Evolutionary conservation across 2,797 vertebrate genomes (phyloP), one percentile per base, ranked within the genome.

Genomic region (Amblyopsis hoosieri): DNA sequence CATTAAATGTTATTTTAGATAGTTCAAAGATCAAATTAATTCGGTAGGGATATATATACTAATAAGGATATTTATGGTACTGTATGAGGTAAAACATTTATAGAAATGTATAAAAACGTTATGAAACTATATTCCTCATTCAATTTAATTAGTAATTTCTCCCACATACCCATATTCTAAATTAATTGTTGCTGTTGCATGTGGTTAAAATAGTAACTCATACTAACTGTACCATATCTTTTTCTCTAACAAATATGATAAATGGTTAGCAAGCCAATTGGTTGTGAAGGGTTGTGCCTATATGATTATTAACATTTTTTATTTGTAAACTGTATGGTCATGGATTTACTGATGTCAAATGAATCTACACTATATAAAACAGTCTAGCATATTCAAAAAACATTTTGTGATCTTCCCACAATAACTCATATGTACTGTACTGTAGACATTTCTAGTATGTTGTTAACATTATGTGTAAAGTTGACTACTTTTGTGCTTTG

Each of bases 261-360:
- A 57, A 75, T 74, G 80, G 77, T 81, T 71, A 66, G 64, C 72
- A 71, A 56, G 68, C 80, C 80, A 72, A 62, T 67, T 84, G 84
- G 66, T 83, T 85, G 82, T 29, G 23, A 29, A 29, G 84, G 78
- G 74, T 74, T 84, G 85, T 90, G 85, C 85, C 86, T 89, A 69
- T 85, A 78, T 67, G 77, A 67, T 82, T 67, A 71, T 74, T 62
- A 75, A 51, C 60, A 58, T 69, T 59, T 72, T 62, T 76, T 78
- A 64, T 60, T 37, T 61, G 66, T 64, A 75, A 76, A 64, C 65
- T 75, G 70, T 78, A 73, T 54, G 61, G 61, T 65, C 52, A 61
- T 37, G 0, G 45, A 70, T 55, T 56, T 56, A 62, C 68, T 76
- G 72, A 83, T 82, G 81, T 85, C 76, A 79, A 71, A 57, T 63